phyloP scores from a whole-genome alignment of 1,140 invertebrate genomes.

The Rhynchophorus ferrugineus region DNA sequence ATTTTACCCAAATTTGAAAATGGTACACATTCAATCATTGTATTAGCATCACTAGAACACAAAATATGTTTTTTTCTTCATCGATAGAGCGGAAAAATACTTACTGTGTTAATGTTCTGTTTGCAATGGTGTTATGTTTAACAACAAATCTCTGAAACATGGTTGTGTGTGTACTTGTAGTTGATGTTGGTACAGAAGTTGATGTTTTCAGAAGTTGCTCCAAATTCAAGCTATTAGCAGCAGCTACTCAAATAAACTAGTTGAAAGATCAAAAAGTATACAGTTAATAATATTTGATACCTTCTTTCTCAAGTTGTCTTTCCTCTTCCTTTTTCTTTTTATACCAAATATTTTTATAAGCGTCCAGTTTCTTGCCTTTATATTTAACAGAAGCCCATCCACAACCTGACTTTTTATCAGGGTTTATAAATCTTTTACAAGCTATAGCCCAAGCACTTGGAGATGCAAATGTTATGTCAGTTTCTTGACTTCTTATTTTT shows the following conservation, averaged over 20 bases:
- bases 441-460: constrained; percentile 88
- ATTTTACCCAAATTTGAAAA: constrained; percentile 82
- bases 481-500: constrained; percentile 82
- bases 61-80: constrained; percentile 1
- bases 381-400: constrained; percentile 83
- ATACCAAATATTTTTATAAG: constrained; percentile 79
- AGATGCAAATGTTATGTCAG: constrained; percentile 79
- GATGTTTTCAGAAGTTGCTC: constrained; percentile 41
- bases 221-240: constrained; percentile 35
- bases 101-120: constrained; percentile 63
- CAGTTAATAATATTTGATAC: not conserved
- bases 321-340: constrained; percentile 56
- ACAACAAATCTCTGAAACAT: constrained; percentile 55
- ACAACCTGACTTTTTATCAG: constrained; percentile 84
- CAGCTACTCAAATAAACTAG: constrained; percentile 9
- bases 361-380: constrained; percentile 76
- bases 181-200: constrained; percentile 10
- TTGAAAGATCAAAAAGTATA: not conserved
- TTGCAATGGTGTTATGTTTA: constrained; percentile 60
- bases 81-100: constrained; percentile 31
- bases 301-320: constrained; percentile 24
- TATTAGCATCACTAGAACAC: constrained; percentile 71
- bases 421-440: constrained; percentile 85
- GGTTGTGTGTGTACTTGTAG: constrained; percentile 3
- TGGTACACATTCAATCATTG: constrained; percentile 78